These are phyloP conservation scores for Criorhina ranunculi DNA, from an alignment of 2,888 invertebrate genomes.

Conservation along the genomic window DNA sequence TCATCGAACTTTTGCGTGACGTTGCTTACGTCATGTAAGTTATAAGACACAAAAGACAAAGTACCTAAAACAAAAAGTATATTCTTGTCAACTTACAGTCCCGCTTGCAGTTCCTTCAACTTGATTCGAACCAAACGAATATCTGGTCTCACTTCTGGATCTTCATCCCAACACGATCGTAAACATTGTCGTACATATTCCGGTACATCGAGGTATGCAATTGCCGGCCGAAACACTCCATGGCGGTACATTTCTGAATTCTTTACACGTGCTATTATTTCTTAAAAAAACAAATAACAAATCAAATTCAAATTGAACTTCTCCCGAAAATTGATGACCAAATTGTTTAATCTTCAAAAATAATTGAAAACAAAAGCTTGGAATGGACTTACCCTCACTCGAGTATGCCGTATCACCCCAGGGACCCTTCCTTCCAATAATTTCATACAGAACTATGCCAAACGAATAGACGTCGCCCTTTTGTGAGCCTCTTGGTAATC, in stretches of 20 bases:
- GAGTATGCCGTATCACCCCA: conserved; percentile 90
- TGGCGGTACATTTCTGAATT: conserved; percentile 85
- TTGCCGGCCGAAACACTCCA: conserved; percentile 88
- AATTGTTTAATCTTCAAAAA: neutral
- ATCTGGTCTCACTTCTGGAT: conserved; percentile 90
- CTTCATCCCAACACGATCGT: conserved; percentile 92
- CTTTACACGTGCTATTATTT: conserved; percentile 87
- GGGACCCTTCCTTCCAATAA: conserved; percentile 91
- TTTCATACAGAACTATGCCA: conserved; percentile 93
- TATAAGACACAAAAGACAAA: no score
- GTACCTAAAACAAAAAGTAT: no score
- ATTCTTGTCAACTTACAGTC: conserved; percentile 85
- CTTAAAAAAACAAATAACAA: conserved; percentile 81
- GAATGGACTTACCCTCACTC: conserved; percentile 85
- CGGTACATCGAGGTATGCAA: conserved; percentile 88
- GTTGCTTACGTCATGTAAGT: no score
- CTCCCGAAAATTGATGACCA: no score
- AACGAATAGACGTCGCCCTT: conserved; percentile 94
- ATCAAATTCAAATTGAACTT: neutral
- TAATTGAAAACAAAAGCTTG: neutral
- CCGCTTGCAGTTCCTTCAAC: conserved; percentile 92
- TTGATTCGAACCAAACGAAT: conserved; percentile 90
- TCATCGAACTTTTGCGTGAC: no score
- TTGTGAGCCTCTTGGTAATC: conserved; percentile 90
- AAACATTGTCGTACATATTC: conserved; percentile 91